Evolutionary conservation across 1,140 invertebrate species (phyloP).

Genomic region (Mamestra configurata): DNA sequence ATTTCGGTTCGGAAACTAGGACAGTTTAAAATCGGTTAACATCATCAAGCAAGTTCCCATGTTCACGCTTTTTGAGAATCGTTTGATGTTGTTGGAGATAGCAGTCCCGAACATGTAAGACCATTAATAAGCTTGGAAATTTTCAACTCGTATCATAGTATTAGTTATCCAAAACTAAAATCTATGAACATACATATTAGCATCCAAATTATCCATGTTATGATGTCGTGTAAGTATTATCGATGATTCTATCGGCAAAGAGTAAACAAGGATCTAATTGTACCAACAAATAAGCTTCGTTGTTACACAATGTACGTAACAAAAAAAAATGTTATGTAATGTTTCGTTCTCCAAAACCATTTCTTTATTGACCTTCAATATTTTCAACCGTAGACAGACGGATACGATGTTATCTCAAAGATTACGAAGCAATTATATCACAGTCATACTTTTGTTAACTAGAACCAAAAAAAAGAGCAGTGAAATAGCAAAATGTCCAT

Average conservation of each 20-base stretch:
- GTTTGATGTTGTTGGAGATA: background rate
- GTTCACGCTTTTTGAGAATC: background rate
- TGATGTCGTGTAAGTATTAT: constrained; percentile 5
- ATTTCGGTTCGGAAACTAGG: constrained; percentile 38
- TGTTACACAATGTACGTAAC: constrained; percentile 4
- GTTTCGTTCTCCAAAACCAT: constrained; percentile 10
- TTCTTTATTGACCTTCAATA: constrained; percentile 24
- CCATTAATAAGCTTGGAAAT: background rate
- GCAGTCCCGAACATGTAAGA: background rate
- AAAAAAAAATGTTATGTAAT: constrained; percentile 36
- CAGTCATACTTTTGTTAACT: constrained; percentile 12
- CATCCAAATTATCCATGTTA: constrained; percentile 6
- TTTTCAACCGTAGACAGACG: constrained; percentile 15
- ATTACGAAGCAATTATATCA: constrained; percentile 40
- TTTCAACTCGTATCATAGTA: background rate
- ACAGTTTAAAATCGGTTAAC: constrained; percentile 7
- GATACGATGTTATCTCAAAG: constrained; percentile 20
- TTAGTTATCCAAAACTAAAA: too few species aligned
- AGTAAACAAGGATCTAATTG: constrained; percentile 32
- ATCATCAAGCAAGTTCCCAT: background rate
- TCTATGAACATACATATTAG: background rate
- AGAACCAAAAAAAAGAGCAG: constrained; percentile 8
- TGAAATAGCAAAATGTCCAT: constrained; percentile 6
- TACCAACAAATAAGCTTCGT: constrained; percentile 31
- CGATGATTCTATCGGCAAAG: constrained; percentile 6